phyloP scores from a whole-genome alignment of 2,797 vertebrate species.

The Columba guinea region DNA sequence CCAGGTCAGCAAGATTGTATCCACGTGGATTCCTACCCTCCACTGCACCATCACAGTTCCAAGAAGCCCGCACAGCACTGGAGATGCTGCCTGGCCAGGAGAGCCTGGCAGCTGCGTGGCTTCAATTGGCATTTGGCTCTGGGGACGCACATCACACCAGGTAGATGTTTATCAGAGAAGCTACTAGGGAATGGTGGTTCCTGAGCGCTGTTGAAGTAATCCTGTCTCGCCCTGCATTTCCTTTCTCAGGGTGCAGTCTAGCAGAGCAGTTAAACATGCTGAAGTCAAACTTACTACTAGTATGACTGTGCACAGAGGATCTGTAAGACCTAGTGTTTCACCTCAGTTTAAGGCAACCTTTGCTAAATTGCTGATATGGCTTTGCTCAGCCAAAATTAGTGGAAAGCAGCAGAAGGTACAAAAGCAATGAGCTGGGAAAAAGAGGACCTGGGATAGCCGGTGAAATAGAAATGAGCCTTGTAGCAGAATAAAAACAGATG shows the following conservation, averaged over 20 bases:
- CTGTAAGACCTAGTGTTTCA: background rate
- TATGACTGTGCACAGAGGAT: background rate
- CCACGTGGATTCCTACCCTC: background rate
- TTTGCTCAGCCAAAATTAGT: background rate
- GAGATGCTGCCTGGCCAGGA: background rate
- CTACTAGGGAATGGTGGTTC: background rate
- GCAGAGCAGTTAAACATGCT: background rate
- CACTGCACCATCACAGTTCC: background rate
- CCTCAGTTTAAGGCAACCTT: background rate
- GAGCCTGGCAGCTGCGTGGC: background rate
- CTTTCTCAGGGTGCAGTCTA: background rate
- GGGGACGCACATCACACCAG: background rate
- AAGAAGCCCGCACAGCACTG: background rate
- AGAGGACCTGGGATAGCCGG: background rate
- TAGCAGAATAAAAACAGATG: background rate
- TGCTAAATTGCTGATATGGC: background rate
- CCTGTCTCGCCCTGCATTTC: background rate
- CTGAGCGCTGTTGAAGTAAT: background rate
- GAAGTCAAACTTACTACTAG: background rate
- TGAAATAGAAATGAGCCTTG: background rate
- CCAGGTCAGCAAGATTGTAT: background rate
- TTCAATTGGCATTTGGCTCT: background rate
- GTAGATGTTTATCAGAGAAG: background rate
- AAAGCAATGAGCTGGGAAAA: background rate
- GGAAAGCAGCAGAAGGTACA: background rate